Conservation (phyloP, 35 echinoderm and acorn worm genomes). For the Eucidaris tribuloides region DNA sequence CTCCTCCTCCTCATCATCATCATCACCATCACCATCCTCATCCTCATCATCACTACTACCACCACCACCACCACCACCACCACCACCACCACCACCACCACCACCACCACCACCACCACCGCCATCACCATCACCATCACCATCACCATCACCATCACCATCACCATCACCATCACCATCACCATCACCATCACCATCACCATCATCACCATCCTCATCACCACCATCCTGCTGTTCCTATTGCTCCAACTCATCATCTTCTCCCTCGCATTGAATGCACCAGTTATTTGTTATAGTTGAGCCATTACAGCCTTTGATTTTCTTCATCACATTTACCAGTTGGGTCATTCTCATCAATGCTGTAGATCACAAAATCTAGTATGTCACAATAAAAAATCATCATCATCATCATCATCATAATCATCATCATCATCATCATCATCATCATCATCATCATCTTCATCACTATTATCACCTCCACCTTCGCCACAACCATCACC, state of each 20-base stretch:
- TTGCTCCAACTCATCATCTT: too few species aligned
- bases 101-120: neutral
- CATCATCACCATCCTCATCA: conserved; percentile 2
- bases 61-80: neutral
- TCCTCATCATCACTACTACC: neutral
- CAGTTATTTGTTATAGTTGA: too few species aligned
- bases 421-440: neutral
- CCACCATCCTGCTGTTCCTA: neutral
- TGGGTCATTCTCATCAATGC: too few species aligned
- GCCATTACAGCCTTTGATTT: too few species aligned
- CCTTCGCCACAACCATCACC: neutral
- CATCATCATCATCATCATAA: neutral
- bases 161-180: neutral
- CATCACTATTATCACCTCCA: neutral
- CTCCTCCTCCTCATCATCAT: neutral
- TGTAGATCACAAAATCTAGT: too few species aligned
- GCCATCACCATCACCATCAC: neutral
- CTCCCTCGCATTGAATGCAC: too few species aligned
- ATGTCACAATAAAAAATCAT: too few species aligned
- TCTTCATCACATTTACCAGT: too few species aligned
- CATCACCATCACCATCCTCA: neutral
- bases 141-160: neutral
- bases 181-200: neutral
- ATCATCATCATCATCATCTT: neutral
- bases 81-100: neutral